Base-by-base conservation (phyloP, 1,140 invertebrate species). In the Centruroides vittatus region DNA sequence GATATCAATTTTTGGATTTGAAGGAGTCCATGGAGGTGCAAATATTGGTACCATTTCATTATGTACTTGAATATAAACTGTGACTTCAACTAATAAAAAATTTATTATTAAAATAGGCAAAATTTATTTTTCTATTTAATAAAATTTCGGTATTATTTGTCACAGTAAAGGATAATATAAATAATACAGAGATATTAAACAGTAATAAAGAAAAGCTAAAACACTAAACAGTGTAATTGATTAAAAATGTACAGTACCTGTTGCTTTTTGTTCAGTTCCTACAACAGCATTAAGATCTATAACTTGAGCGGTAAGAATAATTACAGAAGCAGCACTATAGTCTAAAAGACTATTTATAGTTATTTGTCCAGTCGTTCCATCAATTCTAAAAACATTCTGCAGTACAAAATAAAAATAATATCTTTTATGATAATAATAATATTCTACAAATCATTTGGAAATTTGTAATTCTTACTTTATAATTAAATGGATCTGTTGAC, bases 41-140 rank as follows among this genome's bases (percentile, higher is more conserved):
- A 90, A 89, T 5, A 85, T 80, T 0, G 87, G 87, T 73, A 86
- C 86, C 61, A 84, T 82, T 62, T 87, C 85, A 65, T 82, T 83
- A 68, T 84, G 86, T 1, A 86, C 85, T 73, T 88, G 84, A 8
- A 89, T 81, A 68, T 88, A 89, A 7, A 89, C 77, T 0, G 86
- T 87, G 9, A 88, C 81, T 68, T 88, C 86, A 1, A 80, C 75
- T 75, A 65, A 47, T 70, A 60, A 48, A 52, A 36, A 53, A 23
- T 5, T 53, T 53, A 53, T 53, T 53, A 53, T 53, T 5, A 34
- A 6, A 5, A 53, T 5, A 6, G 1, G 51, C 7, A 53, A 53
- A 34, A 36, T 53, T 53, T 53, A 34, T 53, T 53, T 53, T 23
- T 34, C 49, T 12, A 34, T 51, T 12, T 2, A 12, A n/a, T 34